These are phyloP conservation scores for Melanostoma scalare DNA, from an alignment of 2,888 invertebrate genomes.

Conservation along the genomic window DNA sequence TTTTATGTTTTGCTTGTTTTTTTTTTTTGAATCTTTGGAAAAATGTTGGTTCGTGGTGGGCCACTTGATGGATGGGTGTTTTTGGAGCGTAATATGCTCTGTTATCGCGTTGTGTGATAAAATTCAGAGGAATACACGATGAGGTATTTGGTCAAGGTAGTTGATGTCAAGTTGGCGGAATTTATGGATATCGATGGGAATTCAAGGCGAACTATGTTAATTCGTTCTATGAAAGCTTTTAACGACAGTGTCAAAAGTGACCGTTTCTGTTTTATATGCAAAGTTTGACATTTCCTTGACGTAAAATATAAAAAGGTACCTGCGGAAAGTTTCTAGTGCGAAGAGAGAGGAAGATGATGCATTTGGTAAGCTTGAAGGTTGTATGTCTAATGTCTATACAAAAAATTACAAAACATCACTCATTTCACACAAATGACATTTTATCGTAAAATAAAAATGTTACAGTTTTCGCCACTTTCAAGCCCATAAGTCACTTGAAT, in stretches of 20 bases:
- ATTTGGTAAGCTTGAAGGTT: too few relatives aligned
- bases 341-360: too few relatives aligned
- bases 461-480: too few relatives aligned
- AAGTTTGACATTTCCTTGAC: too few relatives aligned
- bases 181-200: conserved; percentile 8
- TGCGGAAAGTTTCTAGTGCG: too few relatives aligned
- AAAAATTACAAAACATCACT: too few relatives aligned
- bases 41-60: not conserved
- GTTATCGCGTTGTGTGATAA: conserved; percentile 32
- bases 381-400: too few relatives aligned
- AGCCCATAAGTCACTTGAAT: too few relatives aligned
- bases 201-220: conserved; percentile 14
- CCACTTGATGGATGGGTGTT: conserved; percentile 46
- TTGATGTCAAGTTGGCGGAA: conserved; percentile 17
- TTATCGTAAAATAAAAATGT: too few relatives aligned
- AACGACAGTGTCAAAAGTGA: too few relatives aligned
- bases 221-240: not conserved
- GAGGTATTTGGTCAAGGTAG: conserved; percentile 21
- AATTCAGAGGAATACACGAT: conserved; percentile 20
- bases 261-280: not conserved
- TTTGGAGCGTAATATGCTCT: conserved; percentile 1
- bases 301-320: too few relatives aligned
- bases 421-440: too few relatives aligned
- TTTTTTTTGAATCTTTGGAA: not conserved
- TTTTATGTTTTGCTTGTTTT: not conserved